A percentile compares a stretch with the other conserved stretches of the same genome.
Evolutionary conservation across 2,888 invertebrate species (phyloP).

Genomic region (Eupithecia tripunctaria): DNA sequence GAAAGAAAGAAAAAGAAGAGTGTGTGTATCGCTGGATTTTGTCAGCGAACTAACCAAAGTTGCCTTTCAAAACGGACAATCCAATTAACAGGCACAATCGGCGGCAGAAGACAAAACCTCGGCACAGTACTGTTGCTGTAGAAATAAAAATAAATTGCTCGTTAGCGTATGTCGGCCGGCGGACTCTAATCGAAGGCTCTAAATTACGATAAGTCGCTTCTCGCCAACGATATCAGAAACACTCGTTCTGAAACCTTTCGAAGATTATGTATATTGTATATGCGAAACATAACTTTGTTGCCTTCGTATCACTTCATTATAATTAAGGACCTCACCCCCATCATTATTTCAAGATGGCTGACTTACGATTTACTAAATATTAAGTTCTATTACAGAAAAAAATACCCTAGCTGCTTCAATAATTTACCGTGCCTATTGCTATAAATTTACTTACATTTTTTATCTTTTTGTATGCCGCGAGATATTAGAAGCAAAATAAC

Average conservation of each 20-base stretch:
- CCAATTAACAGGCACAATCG: conserved; percentile 79
- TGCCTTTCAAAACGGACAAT: conserved; percentile 63
- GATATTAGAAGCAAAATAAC: conserved; percentile 2
- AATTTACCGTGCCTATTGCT: neutral
- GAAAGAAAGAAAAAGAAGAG: conserved; percentile 38
- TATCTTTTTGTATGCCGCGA: neutral
- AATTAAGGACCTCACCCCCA: conserved; percentile 32
- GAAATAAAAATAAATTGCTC: conserved; percentile 80
- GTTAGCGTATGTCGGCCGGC: conserved; percentile 78
- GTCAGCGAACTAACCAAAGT: conserved; percentile 54
- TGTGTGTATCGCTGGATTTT: conserved; percentile 52
- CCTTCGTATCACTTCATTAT: conserved; percentile 63
- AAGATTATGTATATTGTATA: conserved; percentile 64
- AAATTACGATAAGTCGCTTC: conserved; percentile 82
- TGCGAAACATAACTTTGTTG: conserved; percentile 72
- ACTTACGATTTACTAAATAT: conserved; percentile 19
- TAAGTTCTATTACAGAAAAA: neutral
- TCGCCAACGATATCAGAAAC: conserved; percentile 76
- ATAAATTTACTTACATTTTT: neutral
- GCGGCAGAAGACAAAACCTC: conserved; percentile 77
- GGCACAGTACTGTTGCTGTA: conserved; percentile 70
- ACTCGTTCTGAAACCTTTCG: conserved; percentile 74
- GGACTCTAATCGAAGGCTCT: conserved; percentile 80
- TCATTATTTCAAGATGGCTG: conserved; percentile 28
- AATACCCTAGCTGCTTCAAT: neutral